Base-by-base conservation (phyloP, 2,797 vertebrate genomes). In the Enteromius radiatus region DNA sequence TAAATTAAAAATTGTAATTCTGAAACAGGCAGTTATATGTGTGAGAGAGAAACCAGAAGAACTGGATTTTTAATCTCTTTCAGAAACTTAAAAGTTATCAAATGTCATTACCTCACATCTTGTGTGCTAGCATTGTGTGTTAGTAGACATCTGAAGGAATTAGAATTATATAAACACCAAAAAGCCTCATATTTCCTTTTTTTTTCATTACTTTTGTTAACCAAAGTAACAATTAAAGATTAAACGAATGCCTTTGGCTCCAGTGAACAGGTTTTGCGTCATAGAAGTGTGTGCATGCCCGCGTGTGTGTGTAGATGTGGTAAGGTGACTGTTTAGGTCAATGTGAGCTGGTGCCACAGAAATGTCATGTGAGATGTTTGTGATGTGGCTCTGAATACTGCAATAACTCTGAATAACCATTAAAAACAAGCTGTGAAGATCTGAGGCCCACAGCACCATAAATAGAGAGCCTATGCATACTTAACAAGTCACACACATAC, bases 351-450 rank as follows among this genome's bases (percentile, higher is more conserved):
- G 41, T 74, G 56, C 52, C 36, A 70, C 41, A 45, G 6, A 23
- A 52, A 11, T 9, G n/a, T 43, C 12, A 61, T 10, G 41, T 49
- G 28, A 47, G 19, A 11, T 49, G 54, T 17, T 21, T 70, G 10
- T 80, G 49, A 75, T 56, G 63, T 76, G 67, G 52, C 21, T 43
- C 49, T 56, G 67, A 63, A 78, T 54, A 41, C 36, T 64, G 8
- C 54, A 71, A 73, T 84, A 33, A 49, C n/a, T 56, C 49, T 78
- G 41, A 78, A 64, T 65, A 64, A 64, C 43, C 43, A 78, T 43
- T 28, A 74, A 81, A 81, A 43, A 49, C 26, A 8, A 15, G 14
- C 78, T 38, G 21, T 77, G 75, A 52, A 78, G 64, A 78, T 19
- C 81, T 71, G 14, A 19, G 63, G n/a, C n/a, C 41, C 19, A 52